These are phyloP conservation scores for Drosophila merina DNA, from an alignment of 2,888 invertebrate genomes.

Conservation along the genomic window DNA sequence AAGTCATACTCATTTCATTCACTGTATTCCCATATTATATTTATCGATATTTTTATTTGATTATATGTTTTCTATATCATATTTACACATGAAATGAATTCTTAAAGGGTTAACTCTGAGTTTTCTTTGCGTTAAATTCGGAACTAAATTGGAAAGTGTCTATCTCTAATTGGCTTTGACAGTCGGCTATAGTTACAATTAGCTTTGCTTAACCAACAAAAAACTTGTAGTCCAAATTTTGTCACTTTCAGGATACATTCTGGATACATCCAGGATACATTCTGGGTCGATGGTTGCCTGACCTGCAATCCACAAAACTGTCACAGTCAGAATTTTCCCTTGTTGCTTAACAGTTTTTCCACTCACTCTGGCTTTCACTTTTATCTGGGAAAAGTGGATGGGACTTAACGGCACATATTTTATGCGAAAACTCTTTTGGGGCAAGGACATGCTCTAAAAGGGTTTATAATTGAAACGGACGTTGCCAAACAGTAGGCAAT, in stretches of 20 bases:
- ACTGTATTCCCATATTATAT: too few species aligned
- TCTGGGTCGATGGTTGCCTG: not conserved
- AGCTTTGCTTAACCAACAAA: slow-evolving; percentile 14
- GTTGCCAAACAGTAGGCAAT: slow-evolving; percentile 34
- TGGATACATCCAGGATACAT: not conserved
- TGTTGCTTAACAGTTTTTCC: slow-evolving; percentile 10
- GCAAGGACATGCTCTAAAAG: slow-evolving; percentile 69
- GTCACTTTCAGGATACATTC: not conserved
- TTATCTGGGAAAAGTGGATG: slow-evolving; percentile 31
- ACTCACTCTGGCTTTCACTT: slow-evolving; percentile 17
- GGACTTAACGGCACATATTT: slow-evolving; percentile 50
- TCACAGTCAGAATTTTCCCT: slow-evolving; percentile 20
- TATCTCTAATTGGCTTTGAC: slow-evolving; percentile 48
- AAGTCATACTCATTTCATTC: too few species aligned
- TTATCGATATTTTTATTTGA: too few species aligned
- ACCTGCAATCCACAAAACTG: slow-evolving; percentile 22
- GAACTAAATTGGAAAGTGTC: slow-evolving; percentile 19
- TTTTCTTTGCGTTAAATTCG: not conserved
- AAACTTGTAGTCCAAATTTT: slow-evolving; percentile 14
- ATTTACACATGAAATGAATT: not conserved
- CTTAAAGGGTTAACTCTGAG: not conserved
- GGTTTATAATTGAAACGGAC: slow-evolving; percentile 76
- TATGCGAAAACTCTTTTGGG: slow-evolving; percentile 61
- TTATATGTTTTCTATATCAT: too few species aligned
- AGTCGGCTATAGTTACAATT: slow-evolving; percentile 36